phyloP scores from a whole-genome alignment of 2,797 vertebrate species.

The Dendrocincla tyrannina region DNA sequence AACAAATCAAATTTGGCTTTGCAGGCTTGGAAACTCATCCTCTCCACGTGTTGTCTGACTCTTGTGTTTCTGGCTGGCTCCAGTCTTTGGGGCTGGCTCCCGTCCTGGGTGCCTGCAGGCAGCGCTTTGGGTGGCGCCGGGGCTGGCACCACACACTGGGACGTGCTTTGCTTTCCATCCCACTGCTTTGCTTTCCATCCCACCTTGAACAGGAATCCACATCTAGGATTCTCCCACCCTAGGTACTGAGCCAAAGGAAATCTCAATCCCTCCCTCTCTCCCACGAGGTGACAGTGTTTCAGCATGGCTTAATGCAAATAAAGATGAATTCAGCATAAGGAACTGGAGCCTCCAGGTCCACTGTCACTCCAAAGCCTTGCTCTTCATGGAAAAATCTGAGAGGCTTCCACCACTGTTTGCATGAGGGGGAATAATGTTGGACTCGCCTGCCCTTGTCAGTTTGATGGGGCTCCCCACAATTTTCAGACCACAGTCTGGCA shows the following conservation, averaged over 20 bases:
- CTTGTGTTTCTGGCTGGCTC: not conserved
- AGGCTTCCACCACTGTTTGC: not conserved
- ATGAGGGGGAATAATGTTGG: accelerated
- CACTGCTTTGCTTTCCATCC: not conserved
- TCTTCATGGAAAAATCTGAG: not conserved
- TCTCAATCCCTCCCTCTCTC: not conserved
- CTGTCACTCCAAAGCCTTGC: not conserved
- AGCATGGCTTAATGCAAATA: not conserved
- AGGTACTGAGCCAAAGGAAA: not conserved
- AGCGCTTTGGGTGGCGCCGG: accelerated
- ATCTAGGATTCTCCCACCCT: not conserved
- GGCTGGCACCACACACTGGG: not conserved
- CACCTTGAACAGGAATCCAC: accelerated
- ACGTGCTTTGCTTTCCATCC: not conserved
- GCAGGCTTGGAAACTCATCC: not conserved
- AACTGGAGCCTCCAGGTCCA: not conserved
- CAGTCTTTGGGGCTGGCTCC: not conserved
- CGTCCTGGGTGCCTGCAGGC: not conserved
- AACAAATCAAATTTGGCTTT: not conserved
- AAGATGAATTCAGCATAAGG: not conserved
- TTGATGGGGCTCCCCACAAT: not conserved
- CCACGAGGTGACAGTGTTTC: not conserved
- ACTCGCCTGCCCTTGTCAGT: not conserved
- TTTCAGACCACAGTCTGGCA: not conserved
- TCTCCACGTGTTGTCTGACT: not conserved